Evolutionary conservation across 2,888 invertebrate genomes (phyloP).

Genomic region (Netelia virgata): DNA sequence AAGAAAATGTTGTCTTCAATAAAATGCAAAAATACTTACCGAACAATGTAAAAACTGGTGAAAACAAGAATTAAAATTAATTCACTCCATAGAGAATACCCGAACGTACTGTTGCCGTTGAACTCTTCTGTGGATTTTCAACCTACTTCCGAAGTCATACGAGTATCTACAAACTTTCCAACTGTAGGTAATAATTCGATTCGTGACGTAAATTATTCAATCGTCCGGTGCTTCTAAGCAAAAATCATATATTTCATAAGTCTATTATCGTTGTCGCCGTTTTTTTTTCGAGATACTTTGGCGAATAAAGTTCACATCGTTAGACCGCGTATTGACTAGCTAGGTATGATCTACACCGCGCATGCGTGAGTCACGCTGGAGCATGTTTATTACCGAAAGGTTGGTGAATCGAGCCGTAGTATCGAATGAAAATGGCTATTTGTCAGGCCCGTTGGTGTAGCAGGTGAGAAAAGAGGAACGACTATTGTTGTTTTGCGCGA

Average conservation of each 20-base stretch:
- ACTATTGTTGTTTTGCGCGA: conserved; percentile 48
- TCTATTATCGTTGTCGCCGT: not conserved
- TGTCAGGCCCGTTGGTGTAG: conserved; percentile 81
- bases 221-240: not conserved
- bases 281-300: not conserved
- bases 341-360: not conserved
- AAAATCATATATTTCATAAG: not conserved
- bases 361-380: conserved; percentile 64
- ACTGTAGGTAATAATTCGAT: not conserved
- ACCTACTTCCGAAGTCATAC: conserved; percentile 28
- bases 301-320: not conserved
- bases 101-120: not conserved
- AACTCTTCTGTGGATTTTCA: not conserved
- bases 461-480: conserved; percentile 79
- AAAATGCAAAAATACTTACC: conserved; percentile 71
- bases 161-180: not conserved
- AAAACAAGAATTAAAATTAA: not conserved
- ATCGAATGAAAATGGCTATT: conserved; percentile 83
- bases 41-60: conserved; percentile 13
- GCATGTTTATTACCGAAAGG: conserved; percentile 78
- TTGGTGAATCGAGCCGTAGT: conserved; percentile 72
- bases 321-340: conserved; percentile 20
- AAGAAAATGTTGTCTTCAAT: conserved; percentile 77
- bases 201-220: not conserved
- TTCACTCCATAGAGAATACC: conserved; percentile 1